phyloP scores from a whole-genome alignment of 2,113 vertebrate genomes.

The Pelecanoides urinatrix region DNA sequence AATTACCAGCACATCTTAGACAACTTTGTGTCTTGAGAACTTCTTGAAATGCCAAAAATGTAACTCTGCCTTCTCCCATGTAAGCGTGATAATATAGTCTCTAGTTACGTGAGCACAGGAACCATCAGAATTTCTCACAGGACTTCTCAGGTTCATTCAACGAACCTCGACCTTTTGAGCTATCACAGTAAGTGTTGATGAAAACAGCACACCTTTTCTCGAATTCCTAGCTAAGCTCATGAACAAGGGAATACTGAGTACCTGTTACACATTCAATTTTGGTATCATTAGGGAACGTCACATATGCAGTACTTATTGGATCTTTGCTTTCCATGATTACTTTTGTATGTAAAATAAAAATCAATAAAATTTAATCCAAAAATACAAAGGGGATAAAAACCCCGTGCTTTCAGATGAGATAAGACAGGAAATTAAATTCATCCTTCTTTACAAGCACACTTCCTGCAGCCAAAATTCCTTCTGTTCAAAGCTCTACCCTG shows the following conservation, averaged over 20 bases:
- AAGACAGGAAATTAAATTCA: slow-evolving; percentile 25
- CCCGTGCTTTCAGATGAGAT: neutral
- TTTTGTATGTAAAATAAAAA: neutral
- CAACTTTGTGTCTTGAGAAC: neutral
- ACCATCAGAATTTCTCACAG: neutral
- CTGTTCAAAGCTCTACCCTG: neutral
- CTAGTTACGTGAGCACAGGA: neutral
- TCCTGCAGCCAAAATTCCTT: neutral
- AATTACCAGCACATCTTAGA: neutral
- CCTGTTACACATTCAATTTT: neutral
- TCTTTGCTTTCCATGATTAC: neutral
- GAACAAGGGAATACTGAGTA: neutral
- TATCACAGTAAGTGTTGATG: neutral
- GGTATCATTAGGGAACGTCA: neutral
- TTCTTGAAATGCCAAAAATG: neutral
- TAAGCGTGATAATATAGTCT: neutral
- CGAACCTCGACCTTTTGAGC: neutral
- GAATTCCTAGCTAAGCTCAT: neutral
- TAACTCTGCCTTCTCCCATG: neutral
- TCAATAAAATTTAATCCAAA: neutral
- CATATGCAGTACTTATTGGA: neutral
- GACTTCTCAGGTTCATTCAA: neutral
- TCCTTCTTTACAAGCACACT: neutral
- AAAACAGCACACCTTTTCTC: neutral
- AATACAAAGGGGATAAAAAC: neutral